These are phyloP conservation scores for Myocastor coypus DNA, from an alignment of 2,113 vertebrate species.

Conservation along the genomic window DNA sequence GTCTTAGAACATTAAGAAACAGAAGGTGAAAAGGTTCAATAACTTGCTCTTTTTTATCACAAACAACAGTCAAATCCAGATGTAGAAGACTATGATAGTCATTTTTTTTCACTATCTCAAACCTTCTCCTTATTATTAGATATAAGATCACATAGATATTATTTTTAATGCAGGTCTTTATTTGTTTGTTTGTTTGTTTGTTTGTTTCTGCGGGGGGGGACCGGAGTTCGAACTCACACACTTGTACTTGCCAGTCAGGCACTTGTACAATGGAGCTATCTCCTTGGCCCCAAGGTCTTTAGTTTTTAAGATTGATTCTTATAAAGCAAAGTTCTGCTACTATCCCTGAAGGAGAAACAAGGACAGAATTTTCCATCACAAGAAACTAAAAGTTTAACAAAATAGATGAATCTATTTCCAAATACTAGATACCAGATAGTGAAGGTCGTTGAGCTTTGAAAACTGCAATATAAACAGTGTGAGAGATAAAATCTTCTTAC, in stretches of 20 bases:
- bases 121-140: neutral
- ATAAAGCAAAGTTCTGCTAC: neutral
- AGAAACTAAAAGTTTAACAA: neutral
- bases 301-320: neutral
- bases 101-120: slow-evolving; percentile 1
- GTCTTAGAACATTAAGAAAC: neutral
- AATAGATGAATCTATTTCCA: neutral
- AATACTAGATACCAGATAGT: neutral
- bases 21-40: neutral
- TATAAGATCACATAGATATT: slow-evolving; percentile 15
- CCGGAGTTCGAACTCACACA: too few species aligned
- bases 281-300: too few species aligned
- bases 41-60: neutral
- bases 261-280: too few species aligned
- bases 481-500: neutral
- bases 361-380: neutral
- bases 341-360: neutral
- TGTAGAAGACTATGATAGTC: neutral
- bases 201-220: too few species aligned
- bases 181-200: too few species aligned
- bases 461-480: neutral
- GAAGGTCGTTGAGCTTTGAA: neutral
- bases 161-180: neutral
- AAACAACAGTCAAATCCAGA: slow-evolving; percentile 8
- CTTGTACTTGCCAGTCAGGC: too few species aligned